Conservation (phyloP, 2,888 invertebrate species). For the Junonia oenone region DNA sequence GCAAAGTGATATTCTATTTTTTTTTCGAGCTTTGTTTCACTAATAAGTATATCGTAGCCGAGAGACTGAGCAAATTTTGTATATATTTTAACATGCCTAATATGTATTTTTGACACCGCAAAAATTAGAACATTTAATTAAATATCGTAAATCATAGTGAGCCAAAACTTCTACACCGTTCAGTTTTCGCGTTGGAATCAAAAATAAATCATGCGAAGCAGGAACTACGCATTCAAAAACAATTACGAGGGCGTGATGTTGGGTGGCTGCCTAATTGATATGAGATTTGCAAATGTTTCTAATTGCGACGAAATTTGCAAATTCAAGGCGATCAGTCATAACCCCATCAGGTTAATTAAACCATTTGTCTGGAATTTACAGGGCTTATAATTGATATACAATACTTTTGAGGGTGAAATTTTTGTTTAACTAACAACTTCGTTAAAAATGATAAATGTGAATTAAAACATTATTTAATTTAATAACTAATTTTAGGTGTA, state of each 20-base stretch:
- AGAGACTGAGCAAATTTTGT: not conserved
- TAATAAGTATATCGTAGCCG: constrained; percentile 2
- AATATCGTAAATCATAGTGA: not conserved
- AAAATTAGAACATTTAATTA: not conserved
- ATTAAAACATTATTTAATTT: no score
- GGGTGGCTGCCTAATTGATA: constrained; percentile 78
- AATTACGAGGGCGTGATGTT: constrained; percentile 73
- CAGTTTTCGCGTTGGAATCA: constrained; percentile 21
- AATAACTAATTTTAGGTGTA: no score
- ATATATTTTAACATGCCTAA: not conserved
- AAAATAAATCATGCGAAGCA: constrained; percentile 64
- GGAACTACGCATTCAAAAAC: constrained; percentile 75
- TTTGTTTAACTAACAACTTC: not conserved
- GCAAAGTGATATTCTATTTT: constrained; percentile 36
- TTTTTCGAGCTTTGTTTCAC: constrained; percentile 34
- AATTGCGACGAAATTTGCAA: constrained; percentile 73
- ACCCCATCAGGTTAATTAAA: constrained; percentile 77
- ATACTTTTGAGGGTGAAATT: constrained; percentile 5
- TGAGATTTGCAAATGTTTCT: constrained; percentile 77
- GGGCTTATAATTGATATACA: constrained; percentile 42
- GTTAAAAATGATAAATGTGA: not conserved
- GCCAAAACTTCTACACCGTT: constrained; percentile 1
- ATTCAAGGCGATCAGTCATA: constrained; percentile 72
- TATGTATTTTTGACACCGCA: not conserved
- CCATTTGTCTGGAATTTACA: constrained; percentile 67